These are phyloP conservation scores for Matsumyia berberina DNA, from an alignment of 2,888 invertebrate species.

Conservation along the genomic window DNA sequence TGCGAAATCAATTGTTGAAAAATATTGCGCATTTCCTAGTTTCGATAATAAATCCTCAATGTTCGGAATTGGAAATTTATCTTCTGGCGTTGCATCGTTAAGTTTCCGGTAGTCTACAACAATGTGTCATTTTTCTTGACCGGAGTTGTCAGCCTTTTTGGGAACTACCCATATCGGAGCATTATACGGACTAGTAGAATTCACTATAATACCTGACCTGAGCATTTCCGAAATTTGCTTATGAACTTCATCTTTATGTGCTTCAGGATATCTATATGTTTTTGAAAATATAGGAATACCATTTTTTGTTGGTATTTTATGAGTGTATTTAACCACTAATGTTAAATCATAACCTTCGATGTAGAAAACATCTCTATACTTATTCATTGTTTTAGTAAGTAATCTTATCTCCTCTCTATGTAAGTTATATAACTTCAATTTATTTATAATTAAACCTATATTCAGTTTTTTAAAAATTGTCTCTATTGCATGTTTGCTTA, in stretches of 20 bases:
- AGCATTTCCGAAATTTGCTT: slow-evolving; percentile 35
- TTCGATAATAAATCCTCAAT: slow-evolving; percentile 48
- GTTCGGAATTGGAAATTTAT: slow-evolving; percentile 51
- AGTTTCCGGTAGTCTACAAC: slow-evolving; percentile 50
- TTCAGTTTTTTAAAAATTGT: slow-evolving; percentile 1
- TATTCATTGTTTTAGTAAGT: background rate
- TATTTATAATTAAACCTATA: slow-evolving; percentile 3
- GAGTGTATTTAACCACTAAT: background rate
- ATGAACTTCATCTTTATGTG: background rate
- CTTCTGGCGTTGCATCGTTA: slow-evolving; percentile 35
- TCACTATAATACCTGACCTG: slow-evolving; percentile 14
- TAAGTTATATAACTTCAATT: slow-evolving; percentile 26
- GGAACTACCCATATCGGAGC: slow-evolving; percentile 31
- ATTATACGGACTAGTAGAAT: slow-evolving; percentile 22
- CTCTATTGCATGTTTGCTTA: background rate
- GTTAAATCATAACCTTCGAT: slow-evolving; percentile 27
- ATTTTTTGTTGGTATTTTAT: too few species aligned
- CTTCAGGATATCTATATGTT: too few species aligned
- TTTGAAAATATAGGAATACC: too few species aligned
- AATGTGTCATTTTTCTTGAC: slow-evolving; percentile 43
- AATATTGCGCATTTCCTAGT: slow-evolving; percentile 36
- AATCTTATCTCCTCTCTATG: slow-evolving; percentile 15
- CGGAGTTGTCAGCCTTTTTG: slow-evolving; percentile 36
- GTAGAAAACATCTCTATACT: slow-evolving; percentile 4
- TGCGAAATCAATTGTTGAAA: slow-evolving; percentile 6